phyloP scores from a whole-genome alignment of 2,113 vertebrate genomes.

The Laticauda laticaudata region DNA sequence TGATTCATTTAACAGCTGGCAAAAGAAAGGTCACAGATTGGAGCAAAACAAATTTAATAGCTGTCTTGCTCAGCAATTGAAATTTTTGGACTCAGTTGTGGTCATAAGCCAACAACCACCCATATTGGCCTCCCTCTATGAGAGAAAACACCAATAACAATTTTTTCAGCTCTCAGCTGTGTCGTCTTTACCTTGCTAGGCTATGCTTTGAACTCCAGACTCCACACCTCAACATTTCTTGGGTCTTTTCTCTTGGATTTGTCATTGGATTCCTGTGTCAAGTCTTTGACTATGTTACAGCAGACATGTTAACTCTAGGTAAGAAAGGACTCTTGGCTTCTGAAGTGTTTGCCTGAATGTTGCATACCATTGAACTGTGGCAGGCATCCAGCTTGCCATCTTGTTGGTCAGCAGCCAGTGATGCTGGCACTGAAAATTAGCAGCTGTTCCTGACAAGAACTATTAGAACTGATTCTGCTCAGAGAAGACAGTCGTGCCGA shows the following conservation, averaged over 20 bases:
- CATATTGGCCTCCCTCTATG: not conserved
- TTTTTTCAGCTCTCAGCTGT: not conserved
- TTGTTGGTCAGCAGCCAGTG: not conserved
- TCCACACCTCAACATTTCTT: not conserved
- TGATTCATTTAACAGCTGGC: not conserved
- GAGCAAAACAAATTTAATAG: not conserved
- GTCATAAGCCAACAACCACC: not conserved
- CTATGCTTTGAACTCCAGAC: not conserved
- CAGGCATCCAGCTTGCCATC: not conserved
- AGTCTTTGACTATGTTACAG: not conserved
- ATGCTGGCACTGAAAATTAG: not conserved
- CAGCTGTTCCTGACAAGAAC: not conserved
- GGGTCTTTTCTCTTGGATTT: not conserved
- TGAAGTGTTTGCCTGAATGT: not conserved
- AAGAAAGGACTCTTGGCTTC: not conserved
- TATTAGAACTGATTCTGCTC: not conserved
- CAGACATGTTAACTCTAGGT: not conserved
- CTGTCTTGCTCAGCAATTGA: not conserved
- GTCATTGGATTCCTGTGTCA: not conserved
- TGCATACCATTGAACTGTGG: not conserved
- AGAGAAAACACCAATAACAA: not conserved
- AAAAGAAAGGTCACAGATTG: not conserved
- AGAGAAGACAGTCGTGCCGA: not conserved
- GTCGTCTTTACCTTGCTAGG: not conserved
- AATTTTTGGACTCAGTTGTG: not conserved